phyloP scores from a whole-genome alignment of 2,797 vertebrate species.

The Taenioides sp. region DNA sequence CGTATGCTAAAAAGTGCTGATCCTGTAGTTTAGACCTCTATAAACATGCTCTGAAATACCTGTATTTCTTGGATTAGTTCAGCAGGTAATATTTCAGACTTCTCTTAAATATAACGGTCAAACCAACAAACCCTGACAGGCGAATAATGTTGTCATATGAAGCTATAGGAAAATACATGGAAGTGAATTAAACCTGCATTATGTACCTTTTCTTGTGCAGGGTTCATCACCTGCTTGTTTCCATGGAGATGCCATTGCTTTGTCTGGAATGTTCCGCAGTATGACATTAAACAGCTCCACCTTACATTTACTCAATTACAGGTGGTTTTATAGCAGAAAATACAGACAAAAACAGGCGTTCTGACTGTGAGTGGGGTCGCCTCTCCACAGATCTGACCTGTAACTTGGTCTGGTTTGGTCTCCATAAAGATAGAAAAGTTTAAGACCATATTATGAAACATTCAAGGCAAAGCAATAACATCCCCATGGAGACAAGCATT shows the following conservation, averaged over 20 bases:
- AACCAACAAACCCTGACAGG: background rate
- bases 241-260: background rate
- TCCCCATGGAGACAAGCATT: too few species aligned
- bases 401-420: too few species aligned
- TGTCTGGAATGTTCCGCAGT: too few species aligned
- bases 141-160: background rate
- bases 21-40: background rate
- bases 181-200: background rate
- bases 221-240: background rate
- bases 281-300: too few species aligned
- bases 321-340: too few species aligned
- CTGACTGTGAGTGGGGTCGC: too few species aligned
- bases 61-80: slow-evolving; percentile 1
- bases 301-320: too few species aligned
- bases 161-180: background rate
- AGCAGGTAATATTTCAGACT: background rate
- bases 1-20: background rate
- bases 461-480: too few species aligned
- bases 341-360: too few species aligned
- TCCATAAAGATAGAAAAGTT: too few species aligned
- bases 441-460: too few species aligned
- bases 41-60: background rate
- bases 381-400: too few species aligned
- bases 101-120: background rate
- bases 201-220: background rate